Conservation (phyloP, 30 jellyfish, hydroid and myxozoan species). For the Cassiopea andromeda region DNA sequence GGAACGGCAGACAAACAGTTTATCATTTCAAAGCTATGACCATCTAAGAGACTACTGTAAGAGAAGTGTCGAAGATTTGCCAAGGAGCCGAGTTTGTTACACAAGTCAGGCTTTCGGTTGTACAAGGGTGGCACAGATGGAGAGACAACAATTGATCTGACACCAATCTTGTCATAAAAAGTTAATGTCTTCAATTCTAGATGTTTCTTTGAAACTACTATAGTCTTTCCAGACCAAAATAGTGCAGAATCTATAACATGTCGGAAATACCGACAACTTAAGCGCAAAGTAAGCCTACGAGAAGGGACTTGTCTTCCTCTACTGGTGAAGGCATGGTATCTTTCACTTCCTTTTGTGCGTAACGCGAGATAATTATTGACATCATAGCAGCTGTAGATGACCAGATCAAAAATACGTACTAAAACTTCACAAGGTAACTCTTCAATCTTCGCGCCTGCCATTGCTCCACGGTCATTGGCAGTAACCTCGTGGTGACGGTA, state of each 20-base stretch:
- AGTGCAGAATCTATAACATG: constrained; percentile 11
- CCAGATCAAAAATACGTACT: background rate
- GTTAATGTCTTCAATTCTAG: background rate
- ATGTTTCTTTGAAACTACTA: background rate
- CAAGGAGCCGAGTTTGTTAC: background rate
- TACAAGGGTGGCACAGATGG: background rate
- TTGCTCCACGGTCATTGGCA: background rate
- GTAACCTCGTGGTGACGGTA: background rate
- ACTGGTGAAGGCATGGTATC: background rate
- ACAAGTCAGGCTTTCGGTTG: background rate
- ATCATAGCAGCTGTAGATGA: constrained; percentile 15
- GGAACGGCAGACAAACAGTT: background rate
- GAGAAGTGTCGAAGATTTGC: background rate
- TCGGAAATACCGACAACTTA: background rate
- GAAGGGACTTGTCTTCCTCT: background rate
- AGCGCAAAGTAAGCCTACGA: background rate
- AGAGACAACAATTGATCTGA: background rate
- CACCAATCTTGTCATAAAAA: background rate
- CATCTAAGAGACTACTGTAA: background rate
- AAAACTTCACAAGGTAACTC: constrained; percentile 17
- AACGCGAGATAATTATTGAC: background rate
- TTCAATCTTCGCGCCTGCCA: background rate
- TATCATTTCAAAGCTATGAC: background rate
- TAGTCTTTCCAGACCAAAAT: constrained; percentile 12
- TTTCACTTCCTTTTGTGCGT: background rate